Conservation (phyloP, 2,113 vertebrate genomes). For the Melanerpes formicivorus region DNA sequence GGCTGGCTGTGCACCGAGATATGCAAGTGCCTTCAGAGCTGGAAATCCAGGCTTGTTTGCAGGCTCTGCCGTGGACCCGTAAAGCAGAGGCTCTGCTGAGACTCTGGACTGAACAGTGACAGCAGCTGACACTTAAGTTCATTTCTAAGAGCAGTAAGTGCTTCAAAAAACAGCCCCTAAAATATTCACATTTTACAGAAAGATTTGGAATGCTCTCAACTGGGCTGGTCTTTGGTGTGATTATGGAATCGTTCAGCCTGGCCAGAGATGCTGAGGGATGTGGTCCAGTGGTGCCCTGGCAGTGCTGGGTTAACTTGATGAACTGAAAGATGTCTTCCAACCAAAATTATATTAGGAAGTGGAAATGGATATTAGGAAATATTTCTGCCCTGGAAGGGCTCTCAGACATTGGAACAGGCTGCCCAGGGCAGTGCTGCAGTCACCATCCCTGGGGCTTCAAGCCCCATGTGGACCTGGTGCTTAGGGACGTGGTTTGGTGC, state of each 20-base stretch:
- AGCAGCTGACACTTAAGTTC: neutral
- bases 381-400: too few relatives aligned
- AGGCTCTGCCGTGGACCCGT: neutral
- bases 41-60: neutral
- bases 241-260: neutral
- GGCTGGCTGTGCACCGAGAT: neutral
- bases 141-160: neutral
- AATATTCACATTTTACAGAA: neutral
- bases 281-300: too few relatives aligned
- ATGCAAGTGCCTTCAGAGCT: neutral
- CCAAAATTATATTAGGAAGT: too few relatives aligned
- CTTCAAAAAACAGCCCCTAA: slow-evolving; percentile 6
- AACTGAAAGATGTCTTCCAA: too few relatives aligned
- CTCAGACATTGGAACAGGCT: too few relatives aligned
- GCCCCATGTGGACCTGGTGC: too few relatives aligned
- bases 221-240: neutral
- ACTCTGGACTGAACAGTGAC: neutral
- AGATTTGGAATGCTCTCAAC: neutral
- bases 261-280: too few relatives aligned
- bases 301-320: too few relatives aligned
- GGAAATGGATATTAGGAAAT: too few relatives aligned
- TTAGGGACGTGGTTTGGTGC: too few relatives aligned
- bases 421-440: too few relatives aligned
- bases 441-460: too few relatives aligned
- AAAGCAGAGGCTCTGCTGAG: neutral